phyloP scores from a whole-genome alignment of 2,888 invertebrate genomes.

The Trisateles emortualis region DNA sequence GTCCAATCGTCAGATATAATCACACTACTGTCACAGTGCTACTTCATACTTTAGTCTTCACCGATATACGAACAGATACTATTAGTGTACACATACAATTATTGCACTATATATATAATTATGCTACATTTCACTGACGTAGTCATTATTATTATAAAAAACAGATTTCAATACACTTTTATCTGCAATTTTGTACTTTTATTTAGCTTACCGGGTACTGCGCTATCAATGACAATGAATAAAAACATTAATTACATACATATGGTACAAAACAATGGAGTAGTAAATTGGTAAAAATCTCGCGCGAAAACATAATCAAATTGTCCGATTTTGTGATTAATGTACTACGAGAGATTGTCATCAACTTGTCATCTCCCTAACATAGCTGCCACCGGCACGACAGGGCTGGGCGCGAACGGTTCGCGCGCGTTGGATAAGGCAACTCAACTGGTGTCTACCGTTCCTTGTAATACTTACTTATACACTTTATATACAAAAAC shows the following conservation, averaged over 20 bases:
- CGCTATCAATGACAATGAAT: constrained; percentile 50
- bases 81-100: constrained; percentile 66
- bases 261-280: constrained; percentile 55
- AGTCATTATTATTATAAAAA: constrained; percentile 65
- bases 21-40: constrained; percentile 59
- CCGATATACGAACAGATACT: constrained; percentile 45
- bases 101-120: constrained; percentile 83
- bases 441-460: constrained; percentile 71
- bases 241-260: constrained; percentile 56
- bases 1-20: constrained; percentile 59
- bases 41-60: constrained; percentile 33
- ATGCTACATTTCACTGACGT: constrained; percentile 69
- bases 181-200: constrained; percentile 83
- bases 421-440: constrained; percentile 64
- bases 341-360: not conserved
- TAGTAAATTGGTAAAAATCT: not conserved
- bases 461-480: constrained; percentile 39
- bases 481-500: constrained; percentile 63
- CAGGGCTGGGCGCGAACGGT: constrained; percentile 7
- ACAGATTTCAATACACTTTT: constrained; percentile 68
- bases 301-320: not conserved
- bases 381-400: constrained; percentile 4
- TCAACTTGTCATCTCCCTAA: not conserved
- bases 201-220: constrained; percentile 64
- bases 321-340: too few relatives aligned